Percentiles rank a stretch among this genome's conserved stretches.
Conservation (phyloP, 2,797 vertebrate genomes). For the Poecilia wingei region DNA sequence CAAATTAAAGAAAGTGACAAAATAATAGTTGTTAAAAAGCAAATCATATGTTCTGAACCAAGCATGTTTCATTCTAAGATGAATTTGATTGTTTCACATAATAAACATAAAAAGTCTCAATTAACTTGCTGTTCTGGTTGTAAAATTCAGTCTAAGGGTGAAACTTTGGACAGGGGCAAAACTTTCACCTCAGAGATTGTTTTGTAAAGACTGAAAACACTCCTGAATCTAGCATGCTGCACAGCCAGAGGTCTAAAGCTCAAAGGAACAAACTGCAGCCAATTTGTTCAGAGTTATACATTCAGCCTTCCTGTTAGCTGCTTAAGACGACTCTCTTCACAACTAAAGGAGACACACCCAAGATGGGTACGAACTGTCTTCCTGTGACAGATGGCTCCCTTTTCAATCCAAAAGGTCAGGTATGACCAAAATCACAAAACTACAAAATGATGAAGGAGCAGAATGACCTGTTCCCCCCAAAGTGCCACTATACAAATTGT, state of each 20-base stretch:
- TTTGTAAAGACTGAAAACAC: background rate
- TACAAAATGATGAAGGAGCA: background rate
- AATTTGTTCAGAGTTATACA: background rate
- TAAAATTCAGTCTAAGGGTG: background rate
- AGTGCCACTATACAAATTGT: background rate
- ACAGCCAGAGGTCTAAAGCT: background rate
- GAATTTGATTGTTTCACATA: background rate
- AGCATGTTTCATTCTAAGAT: background rate
- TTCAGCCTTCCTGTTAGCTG: background rate
- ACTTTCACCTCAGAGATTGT: background rate
- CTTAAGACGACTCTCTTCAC: background rate
- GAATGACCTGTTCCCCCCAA: background rate
- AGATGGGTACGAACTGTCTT: background rate
- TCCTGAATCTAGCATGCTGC: background rate
- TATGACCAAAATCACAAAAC: background rate
- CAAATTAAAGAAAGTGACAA: background rate
- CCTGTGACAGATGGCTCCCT: background rate
- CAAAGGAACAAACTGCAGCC: background rate
- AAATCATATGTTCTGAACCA: background rate
- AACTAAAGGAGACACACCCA: background rate
- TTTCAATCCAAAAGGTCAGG: background rate
- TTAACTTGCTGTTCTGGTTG: background rate
- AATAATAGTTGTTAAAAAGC: background rate
- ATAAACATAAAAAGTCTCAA: too few relatives aligned
- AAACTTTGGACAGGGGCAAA: background rate